Base-by-base conservation (phyloP, 2,797 vertebrate genomes). In the Coregonus ussuriensis region DNA sequence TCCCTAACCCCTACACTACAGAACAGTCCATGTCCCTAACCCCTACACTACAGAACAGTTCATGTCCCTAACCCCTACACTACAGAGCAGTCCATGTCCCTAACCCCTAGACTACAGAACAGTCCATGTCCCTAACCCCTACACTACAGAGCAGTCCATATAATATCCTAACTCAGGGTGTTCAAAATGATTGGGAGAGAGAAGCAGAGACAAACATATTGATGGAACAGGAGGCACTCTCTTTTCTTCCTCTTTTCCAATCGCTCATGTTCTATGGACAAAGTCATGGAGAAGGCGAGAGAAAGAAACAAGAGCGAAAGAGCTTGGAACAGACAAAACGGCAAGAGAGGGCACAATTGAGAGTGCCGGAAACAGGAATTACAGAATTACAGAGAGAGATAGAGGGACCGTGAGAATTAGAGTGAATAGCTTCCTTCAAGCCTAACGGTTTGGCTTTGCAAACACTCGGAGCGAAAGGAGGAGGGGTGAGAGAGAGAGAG, bases 351-450 rank as follows among this genome's bases (percentile, higher is more conserved):
- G 25, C 25, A 25, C 25, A 25, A 25, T 25, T 25, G 25, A 25
- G 25, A 25, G 25, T 25, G 25, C 25, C 25, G 25, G 25, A 25
- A 25, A 25, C 25, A 25, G 25, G 25, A 74, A 53, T 6, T n/a
- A 25, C 1, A n/a, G 74, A 62, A 77, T 75, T 71, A 62, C 53
- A 70, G 81, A 66, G 56, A 74, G 53, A 2, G 33, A 66, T 47
- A 18, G 41, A 66, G 6, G 31, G 70, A 21, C 65, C 84, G 86
- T 88, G 69, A 85, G 85, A 95, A 93, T 94, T 93, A 93, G 76
- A 92, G 93, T 91, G 95, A 95, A 94, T 93, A 93, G 93, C 93
- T 91, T 91, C 93, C 93, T 91, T 93, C 93, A 94, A 91, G 83
- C 35, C 68, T n/a, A 85, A 92, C 88, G 74, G 76, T 87, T 87